Base-by-base conservation (phyloP, 2,113 vertebrate species). In the Dissostichus mawsoni region DNA sequence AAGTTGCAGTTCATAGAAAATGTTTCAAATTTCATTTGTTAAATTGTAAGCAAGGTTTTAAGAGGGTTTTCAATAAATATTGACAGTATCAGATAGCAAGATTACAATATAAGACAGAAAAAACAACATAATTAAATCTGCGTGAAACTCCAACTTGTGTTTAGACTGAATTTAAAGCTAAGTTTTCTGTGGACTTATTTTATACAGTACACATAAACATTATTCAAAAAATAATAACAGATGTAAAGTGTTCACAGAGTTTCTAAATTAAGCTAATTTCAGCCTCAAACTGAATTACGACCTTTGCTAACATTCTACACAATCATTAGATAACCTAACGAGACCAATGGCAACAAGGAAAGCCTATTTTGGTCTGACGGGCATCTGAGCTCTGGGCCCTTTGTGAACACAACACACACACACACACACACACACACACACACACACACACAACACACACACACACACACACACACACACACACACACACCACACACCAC, bases 371-470 rank as follows among this genome's bases (percentile, higher is more conserved):
- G 29, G 23, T 48, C 1, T 56, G 23, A 53, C 2, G 57, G 55
- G n/a, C 20, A 29, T 73, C 52, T 47, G 41, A 65, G 47, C 58
- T 74, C 23, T 68, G 16, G 17, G 50, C 20, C 36, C 55, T 78
- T 71, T 74, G 64, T 48, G 64, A 51, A 87, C 71, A 80, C 44
- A 45, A 63, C 65, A 51, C 12, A 75, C 18, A 52, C 70, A 68
- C 33, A 36, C 33, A 4, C 33, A 36, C 25, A 63, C 65, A 51
- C 12, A 75, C 33, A 52, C 70, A 64, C 33, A 36, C 33, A 4
- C 33, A 87, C 71, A 80, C 44, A 45, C 25, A 63, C 65, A 51
- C 12, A 75, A 75, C 33, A 52, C 70, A 68, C 36, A 36, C 36
- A 5, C 36, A 36, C 25, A 87, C 71, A 80, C 44, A 45, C 25